These are phyloP conservation scores for Pogonomyrmex californicus DNA, from an alignment of 1,140 invertebrate species.

Conservation along the genomic window DNA sequence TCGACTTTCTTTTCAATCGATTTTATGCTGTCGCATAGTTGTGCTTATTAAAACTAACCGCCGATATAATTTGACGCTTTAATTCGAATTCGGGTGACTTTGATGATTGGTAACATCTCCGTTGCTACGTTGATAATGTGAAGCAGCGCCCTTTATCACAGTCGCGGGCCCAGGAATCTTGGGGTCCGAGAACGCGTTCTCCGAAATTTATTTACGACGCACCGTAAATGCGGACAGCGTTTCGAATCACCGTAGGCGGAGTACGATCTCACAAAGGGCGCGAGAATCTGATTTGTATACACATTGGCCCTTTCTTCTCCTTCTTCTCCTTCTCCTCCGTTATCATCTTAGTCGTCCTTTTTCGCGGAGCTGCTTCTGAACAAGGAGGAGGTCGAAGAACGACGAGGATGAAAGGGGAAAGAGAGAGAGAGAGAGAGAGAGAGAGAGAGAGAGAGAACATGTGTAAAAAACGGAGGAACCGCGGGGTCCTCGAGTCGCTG, in stretches of 20 bases:
- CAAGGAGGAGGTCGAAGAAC: slow-evolving; percentile 59
- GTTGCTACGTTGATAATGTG: slow-evolving; percentile 9
- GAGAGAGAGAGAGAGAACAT: slow-evolving; percentile 67
- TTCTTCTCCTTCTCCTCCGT: not conserved
- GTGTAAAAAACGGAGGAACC: slow-evolving; percentile 80
- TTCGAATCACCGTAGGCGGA: slow-evolving; percentile 72
- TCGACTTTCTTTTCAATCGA: not conserved
- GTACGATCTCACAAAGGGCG: slow-evolving; percentile 77
- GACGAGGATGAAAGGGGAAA: slow-evolving; percentile 4
- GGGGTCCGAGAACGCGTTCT: slow-evolving; percentile 25
- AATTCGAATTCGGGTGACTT: not conserved
- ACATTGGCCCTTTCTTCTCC: slow-evolving; percentile 52
- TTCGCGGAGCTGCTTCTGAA: slow-evolving; percentile 51
- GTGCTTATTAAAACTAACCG: not conserved
- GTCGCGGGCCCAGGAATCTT: not conserved
- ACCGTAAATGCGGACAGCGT: slow-evolving; percentile 69
- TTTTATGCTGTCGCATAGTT: no score
- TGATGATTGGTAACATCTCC: not conserved
- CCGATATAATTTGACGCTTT: not conserved
- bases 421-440: slow-evolving; percentile 27
- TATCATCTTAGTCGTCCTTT: slow-evolving; percentile 38
- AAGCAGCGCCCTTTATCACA: slow-evolving; percentile 6
- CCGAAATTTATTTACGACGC: slow-evolving; percentile 67
- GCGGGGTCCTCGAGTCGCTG: slow-evolving; percentile 76
- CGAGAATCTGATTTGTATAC: slow-evolving; percentile 81